These are phyloP conservation scores for Craseonycteris thonglongyai DNA, from an alignment of 2,113 vertebrate species.

Conservation along the genomic window DNA sequence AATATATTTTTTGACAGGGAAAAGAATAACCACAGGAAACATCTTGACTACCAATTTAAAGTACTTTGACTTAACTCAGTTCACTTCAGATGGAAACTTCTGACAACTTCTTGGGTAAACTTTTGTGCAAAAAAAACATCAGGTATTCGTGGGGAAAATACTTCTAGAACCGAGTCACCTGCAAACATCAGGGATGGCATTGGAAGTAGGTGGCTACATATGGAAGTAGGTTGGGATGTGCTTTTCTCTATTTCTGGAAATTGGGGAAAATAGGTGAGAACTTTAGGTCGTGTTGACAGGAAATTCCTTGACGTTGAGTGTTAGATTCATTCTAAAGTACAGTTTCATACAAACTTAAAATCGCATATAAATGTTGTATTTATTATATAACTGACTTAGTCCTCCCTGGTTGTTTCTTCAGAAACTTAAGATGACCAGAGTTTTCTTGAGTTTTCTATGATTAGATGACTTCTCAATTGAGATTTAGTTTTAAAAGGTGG, in stretches of 20 bases:
- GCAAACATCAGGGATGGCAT: neutral
- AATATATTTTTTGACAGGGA: neutral
- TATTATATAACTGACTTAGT: neutral
- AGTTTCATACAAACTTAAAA: neutral
- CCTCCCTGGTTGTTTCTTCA: neutral
- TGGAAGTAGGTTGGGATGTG: too few species aligned
- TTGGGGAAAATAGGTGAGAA: neutral
- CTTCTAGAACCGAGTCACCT: neutral
- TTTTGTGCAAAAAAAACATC: neutral
- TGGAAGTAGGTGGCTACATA: rapidly evolving
- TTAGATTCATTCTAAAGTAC: neutral
- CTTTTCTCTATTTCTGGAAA: neutral
- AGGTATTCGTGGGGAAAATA: neutral
- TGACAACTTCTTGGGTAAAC: neutral
- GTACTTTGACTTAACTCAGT: neutral
- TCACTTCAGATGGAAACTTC: neutral
- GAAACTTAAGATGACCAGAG: neutral
- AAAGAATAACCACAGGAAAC: neutral
- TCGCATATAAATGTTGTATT: neutral
- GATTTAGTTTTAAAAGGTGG: neutral
- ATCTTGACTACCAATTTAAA: neutral
- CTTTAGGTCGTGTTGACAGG: neutral
- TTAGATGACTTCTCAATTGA: neutral
- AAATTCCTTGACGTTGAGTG: neutral
- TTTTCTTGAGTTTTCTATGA: neutral